These are phyloP conservation scores for Linhomoeus sp. DNA, from an alignment of 2,888 invertebrate genomes.

Conservation along the genomic window DNA sequence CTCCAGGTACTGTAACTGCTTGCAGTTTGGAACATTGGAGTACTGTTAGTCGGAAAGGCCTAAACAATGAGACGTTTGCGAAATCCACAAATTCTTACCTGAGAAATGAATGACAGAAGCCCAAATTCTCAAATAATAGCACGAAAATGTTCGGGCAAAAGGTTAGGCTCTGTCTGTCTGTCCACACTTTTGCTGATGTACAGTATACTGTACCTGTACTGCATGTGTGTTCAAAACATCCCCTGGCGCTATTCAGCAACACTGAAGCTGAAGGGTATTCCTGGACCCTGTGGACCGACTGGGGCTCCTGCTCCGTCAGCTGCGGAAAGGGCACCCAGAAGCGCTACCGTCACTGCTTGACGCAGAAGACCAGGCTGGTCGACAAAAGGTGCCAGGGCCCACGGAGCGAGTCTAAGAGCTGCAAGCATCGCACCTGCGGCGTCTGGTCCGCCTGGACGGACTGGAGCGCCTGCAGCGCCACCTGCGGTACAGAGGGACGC, in stretches of 20 bases:
- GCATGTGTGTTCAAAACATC: too few species aligned
- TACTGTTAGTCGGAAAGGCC: too few species aligned
- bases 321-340: too few species aligned
- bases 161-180: too few species aligned
- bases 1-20: neutral
- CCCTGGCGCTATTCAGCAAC: neutral
- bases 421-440: slow-evolving; percentile 8
- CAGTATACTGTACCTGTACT: too few species aligned
- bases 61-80: too few species aligned
- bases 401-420: neutral
- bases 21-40: too few species aligned
- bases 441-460: slow-evolving; percentile 18
- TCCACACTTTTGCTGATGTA: too few species aligned
- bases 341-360: slow-evolving; percentile 2
- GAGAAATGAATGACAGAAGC: too few species aligned
- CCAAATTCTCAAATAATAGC: too few species aligned
- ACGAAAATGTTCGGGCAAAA: too few species aligned
- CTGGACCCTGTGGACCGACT: neutral
- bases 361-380: slow-evolving; percentile 22
- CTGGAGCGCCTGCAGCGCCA: slow-evolving; percentile 1
- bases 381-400: slow-evolving; percentile 18
- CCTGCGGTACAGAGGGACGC: neutral
- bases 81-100: too few species aligned
- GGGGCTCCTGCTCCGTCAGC: neutral
- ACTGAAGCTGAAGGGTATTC: neutral